Conservation (phyloP, 2,888 invertebrate species). For the Rotaria magnacalcarata region DNA sequence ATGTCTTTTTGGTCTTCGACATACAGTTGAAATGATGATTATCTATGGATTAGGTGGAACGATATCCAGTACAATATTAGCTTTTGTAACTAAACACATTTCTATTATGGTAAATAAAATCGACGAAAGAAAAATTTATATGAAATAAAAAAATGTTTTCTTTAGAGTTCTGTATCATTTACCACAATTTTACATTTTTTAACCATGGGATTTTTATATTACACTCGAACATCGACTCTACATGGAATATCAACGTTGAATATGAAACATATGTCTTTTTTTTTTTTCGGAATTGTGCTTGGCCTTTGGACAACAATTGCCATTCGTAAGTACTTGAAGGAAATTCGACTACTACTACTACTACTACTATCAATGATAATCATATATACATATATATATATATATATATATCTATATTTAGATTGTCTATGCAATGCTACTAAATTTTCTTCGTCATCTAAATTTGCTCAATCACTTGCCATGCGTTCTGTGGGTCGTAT, state of each 20-base stretch:
- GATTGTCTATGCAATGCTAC: neutral
- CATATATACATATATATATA: too few relatives aligned
- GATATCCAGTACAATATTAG: neutral
- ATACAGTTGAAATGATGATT: slow-evolving; percentile 33
- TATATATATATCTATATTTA: neutral
- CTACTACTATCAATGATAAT: neutral
- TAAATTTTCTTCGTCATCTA: neutral
- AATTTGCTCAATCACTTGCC: neutral
- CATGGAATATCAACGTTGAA: neutral
- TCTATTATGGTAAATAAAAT: neutral
- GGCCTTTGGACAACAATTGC: slow-evolving; percentile 4
- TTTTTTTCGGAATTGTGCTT: slow-evolving; percentile 3
- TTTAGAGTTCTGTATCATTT: neutral
- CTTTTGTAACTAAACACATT: neutral
- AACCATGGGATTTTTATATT: neutral
- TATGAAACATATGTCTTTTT: neutral
- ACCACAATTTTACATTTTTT: neutral
- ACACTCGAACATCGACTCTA: neutral
- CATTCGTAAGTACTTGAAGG: neutral
- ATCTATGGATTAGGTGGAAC: neutral
- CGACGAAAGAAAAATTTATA: too few relatives aligned
- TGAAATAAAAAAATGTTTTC: too few relatives aligned
- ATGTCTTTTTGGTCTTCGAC: slow-evolving; percentile 10
- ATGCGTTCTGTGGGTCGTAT: neutral
- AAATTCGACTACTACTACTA: neutral